Evolutionary conservation across 2,888 invertebrate genomes (phyloP), one percentile per base, ranked within the genome.

Genomic region (Steinernema scapterisci): DNA sequence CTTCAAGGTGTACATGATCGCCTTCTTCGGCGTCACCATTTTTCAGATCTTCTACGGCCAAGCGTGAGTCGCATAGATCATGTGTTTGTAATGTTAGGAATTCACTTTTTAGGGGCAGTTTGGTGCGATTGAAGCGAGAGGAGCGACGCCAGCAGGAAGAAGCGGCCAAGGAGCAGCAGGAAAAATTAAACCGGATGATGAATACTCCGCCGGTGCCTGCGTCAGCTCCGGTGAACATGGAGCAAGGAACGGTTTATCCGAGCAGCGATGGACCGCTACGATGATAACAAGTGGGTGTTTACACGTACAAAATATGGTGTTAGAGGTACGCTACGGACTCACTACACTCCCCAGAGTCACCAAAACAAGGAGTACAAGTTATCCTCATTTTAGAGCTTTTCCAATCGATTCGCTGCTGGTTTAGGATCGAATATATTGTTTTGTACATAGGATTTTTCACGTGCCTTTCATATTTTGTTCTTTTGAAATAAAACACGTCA

Each of bases 1-100:
- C 96, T 63, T 63, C 63, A 63, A 63, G 63, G 9, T 63, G 13
- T 63, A 63, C 63, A 63, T 63, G 63, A 25, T 31, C 13, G 63
- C 63, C 31, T 63, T 63, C 38, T 63, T 63, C 19, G 31, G 16
- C n/a, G 63, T 63, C 38, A 63, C 63, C 6, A 16, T 63, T 16
- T 63, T 63, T 31, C 63, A 63, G 27, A 25, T 63, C 9, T 9
- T 16, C 7, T 63, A 63, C 38, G 21, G 25, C 5, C 63, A 63
- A 31, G 16, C 25, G 63, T 63, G 11, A 27, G 63, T 63, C 3
- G 9, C 38, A 38, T 11, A 6, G 1, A 16, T n/a, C 25, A 6
- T 63, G 7, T 63, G 23, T 38, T 38, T 38, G 38, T 38, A 38
- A 38, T 38, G 38, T 38, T 38, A 6, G 5, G 38, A 38, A 38